Evolutionary conservation across 2,797 vertebrate genomes (phyloP).

Genomic region (Hydrolagus colliei): DNA sequence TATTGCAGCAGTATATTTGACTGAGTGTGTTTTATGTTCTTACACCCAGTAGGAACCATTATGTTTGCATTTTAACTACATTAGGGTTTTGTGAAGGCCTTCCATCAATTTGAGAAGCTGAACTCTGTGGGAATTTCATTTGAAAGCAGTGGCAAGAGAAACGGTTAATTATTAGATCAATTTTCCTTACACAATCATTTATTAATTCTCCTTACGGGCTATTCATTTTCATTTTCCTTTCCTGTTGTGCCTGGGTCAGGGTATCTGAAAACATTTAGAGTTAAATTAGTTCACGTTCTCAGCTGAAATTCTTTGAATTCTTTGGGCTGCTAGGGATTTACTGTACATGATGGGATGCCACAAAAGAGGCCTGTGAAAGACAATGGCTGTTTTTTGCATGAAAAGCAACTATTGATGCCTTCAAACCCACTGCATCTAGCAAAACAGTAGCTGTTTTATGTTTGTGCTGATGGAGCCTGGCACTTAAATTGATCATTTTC

Average conservation of each 20-base stretch:
- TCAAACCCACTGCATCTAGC: conserved; percentile 52
- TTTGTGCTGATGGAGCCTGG: conserved; percentile 64
- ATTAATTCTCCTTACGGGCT: too few species aligned
- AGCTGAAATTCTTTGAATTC: conserved; percentile 47
- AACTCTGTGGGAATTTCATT: neutral
- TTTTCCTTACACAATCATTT: too few species aligned
- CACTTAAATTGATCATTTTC: conserved; percentile 55
- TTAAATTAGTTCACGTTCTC: conserved; percentile 34
- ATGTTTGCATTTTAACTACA: neutral
- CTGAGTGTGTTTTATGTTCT: neutral
- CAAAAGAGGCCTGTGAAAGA: conserved; percentile 49
- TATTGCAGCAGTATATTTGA: neutral
- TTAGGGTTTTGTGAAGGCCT: neutral
- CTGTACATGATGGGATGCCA: conserved; percentile 43
- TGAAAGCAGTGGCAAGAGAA: neutral
- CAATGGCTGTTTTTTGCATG: conserved; percentile 63
- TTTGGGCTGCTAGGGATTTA: conserved; percentile 49
- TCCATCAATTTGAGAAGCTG: neutral
- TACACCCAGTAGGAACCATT: neutral
- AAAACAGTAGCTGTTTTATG: conserved; percentile 64
- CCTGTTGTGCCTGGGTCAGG: neutral
- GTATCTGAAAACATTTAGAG: neutral
- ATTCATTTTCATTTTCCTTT: neutral
- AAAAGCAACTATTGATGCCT: conserved; percentile 54
- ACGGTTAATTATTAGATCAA: neutral